phyloP scores from a whole-genome alignment of 2,113 vertebrate genomes.

The Pelvicachromis taeniatus region DNA sequence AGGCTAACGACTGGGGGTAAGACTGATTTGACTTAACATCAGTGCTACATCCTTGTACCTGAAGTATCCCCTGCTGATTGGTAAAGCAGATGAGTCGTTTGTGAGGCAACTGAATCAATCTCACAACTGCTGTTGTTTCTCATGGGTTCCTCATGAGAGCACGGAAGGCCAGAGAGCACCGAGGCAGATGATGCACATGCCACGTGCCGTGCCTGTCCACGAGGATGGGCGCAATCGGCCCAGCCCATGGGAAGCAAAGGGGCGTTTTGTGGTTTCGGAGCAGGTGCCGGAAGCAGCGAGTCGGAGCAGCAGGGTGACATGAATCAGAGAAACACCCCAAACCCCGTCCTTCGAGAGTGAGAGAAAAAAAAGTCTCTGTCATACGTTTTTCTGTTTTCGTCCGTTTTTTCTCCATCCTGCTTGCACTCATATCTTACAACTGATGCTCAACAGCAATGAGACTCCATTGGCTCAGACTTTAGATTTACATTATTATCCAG shows the following conservation, averaged over 20 bases:
- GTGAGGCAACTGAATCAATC: conserved; percentile 33
- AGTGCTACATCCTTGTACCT: conserved; percentile 51
- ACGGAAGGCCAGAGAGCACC: conserved; percentile 28
- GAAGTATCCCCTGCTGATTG: conserved; percentile 44
- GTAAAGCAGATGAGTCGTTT: conserved; percentile 37
- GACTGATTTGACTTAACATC: conserved; percentile 22
- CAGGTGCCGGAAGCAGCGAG: conserved; percentile 24
- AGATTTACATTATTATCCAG: conserved; percentile 3
- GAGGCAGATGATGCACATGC: conserved; percentile 48
- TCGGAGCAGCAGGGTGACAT: conserved; percentile 28
- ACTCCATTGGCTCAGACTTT: conserved; percentile 9
- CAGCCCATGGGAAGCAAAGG: conserved; percentile 27
- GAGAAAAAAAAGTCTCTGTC: not conserved
- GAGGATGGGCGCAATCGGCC: conserved; percentile 27
- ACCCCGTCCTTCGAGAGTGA: not conserved
- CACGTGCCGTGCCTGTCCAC: conserved; percentile 24
- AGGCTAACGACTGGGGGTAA: not conserved
- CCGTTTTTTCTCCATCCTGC: not conserved
- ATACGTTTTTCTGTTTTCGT: not conserved
- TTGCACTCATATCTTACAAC: conserved; percentile 3
- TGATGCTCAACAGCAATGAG: not conserved
- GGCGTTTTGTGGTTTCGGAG: conserved; percentile 29
- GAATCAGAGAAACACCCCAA: conserved; percentile 13
- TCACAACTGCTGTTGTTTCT: conserved; percentile 15
- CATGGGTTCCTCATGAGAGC: conserved; percentile 20